These are phyloP conservation scores for Macropis europaea DNA, from an alignment of 2,888 invertebrate species.

Conservation along the genomic window DNA sequence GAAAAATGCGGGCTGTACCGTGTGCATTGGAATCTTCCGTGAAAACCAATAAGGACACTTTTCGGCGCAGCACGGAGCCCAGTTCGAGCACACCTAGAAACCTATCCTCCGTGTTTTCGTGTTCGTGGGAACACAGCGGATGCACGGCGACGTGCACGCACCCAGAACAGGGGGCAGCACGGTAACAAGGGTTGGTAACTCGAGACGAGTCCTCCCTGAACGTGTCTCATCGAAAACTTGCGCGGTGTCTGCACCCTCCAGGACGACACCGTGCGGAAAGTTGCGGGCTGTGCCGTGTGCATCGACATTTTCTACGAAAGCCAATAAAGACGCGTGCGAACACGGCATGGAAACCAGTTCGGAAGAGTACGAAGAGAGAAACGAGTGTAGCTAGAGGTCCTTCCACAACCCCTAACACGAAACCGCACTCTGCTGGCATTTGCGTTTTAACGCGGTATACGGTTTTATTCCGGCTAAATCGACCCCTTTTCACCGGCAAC, in stretches of 20 bases:
- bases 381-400: slow-evolving; percentile 22
- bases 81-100: too few relatives aligned
- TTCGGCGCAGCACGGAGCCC: too few relatives aligned
- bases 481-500: not conserved
- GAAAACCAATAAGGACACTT: too few relatives aligned
- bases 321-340: slow-evolving; percentile 38
- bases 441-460: slow-evolving; percentile 52
- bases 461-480: slow-evolving; percentile 43
- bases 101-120: too few relatives aligned
- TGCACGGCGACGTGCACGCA: too few relatives aligned
- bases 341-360: not conserved
- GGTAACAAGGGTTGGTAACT: slow-evolving; percentile 6
- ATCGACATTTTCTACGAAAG: slow-evolving; percentile 1
- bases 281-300: not conserved
- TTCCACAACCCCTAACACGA: slow-evolving; percentile 51
- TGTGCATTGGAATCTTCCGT: too few relatives aligned
- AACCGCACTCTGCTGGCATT: slow-evolving; percentile 57
- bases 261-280: not conserved
- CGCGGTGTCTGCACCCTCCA: not conserved
- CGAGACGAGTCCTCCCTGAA: slow-evolving; percentile 6
- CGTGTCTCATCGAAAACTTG: slow-evolving; percentile 16
- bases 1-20: too few relatives aligned
- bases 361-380: slow-evolving; percentile 9
- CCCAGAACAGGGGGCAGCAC: too few relatives aligned
- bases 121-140: too few relatives aligned